phyloP scores from a whole-genome alignment of 2,797 vertebrate genomes.

The Aeoliscus strigatus region DNA sequence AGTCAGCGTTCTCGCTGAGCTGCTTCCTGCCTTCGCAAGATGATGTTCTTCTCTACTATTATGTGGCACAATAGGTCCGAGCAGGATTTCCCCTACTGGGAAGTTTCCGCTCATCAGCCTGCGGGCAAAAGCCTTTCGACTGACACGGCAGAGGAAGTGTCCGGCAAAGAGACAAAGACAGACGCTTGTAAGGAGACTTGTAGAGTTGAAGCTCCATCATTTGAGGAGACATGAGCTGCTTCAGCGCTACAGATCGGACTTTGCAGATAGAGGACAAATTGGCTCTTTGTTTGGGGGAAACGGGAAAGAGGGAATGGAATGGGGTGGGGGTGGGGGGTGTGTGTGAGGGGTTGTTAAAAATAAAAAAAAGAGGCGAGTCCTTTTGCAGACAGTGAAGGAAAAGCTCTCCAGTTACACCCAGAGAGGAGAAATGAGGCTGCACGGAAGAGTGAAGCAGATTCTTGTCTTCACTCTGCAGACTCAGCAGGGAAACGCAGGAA shows the following conservation, averaged over 20 bases:
- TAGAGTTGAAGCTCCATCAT: background rate
- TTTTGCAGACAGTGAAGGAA: conserved; percentile 64
- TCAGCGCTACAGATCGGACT: conserved; percentile 1
- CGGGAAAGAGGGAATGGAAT: conserved; percentile 12
- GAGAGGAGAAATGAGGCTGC: conserved; percentile 39
- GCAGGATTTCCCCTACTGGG: conserved; percentile 52
- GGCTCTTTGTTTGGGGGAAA: conserved; percentile 37
- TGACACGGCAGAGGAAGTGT: conserved; percentile 40
- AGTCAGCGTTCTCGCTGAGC: conserved; percentile 18
- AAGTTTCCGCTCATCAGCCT: conserved; percentile 44
- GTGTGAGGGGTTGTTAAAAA: conserved; percentile 53
- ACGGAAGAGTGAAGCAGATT: conserved; percentile 65
- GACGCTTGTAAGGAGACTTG: background rate
- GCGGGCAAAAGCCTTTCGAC: conserved; percentile 16
- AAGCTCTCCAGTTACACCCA: conserved; percentile 64
- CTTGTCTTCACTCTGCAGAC: conserved; percentile 62
- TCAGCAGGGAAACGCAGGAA: conserved; percentile 62
- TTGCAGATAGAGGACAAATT: background rate
- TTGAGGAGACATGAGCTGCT: background rate
- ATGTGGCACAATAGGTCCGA: conserved; percentile 42
- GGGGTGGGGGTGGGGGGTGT: conserved; percentile 39
- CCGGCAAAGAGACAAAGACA: conserved; percentile 17
- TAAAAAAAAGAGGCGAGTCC: conserved; percentile 53
- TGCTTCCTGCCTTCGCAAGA: conserved; percentile 15
- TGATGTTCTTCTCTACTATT: conserved; percentile 23